Percentiles rank a stretch among this genome's conserved stretches.
phyloP scores from a whole-genome alignment of 1,140 invertebrate species.

The Sycophila sp. region DNA sequence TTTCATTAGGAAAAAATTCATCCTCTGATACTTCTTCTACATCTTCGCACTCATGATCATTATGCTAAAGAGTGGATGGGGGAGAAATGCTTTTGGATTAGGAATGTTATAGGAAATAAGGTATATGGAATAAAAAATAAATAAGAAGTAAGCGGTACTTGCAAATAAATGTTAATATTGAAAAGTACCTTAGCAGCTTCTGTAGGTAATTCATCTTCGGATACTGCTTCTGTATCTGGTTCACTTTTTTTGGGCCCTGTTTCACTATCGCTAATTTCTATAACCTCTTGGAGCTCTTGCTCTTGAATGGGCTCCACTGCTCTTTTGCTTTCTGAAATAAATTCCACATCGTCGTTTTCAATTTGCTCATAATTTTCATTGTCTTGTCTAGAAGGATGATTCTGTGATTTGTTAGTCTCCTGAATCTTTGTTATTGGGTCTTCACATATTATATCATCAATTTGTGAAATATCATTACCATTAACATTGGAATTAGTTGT shows the following conservation, averaged over 20 bases:
- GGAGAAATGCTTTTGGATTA: constrained; percentile 19
- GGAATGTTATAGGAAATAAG: not conserved
- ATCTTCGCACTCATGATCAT: constrained; percentile 41
- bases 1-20: constrained; percentile 44
- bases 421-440: constrained; percentile 42
- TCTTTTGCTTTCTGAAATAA: constrained; percentile 43
- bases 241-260: constrained; percentile 58
- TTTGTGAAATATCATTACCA: constrained; percentile 8
- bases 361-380: constrained; percentile 30
- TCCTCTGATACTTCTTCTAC: constrained; percentile 49
- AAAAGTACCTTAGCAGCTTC: constrained; percentile 60
- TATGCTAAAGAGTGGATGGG: constrained; percentile 28
- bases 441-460: constrained; percentile 44
- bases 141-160: not conserved
- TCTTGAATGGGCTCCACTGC: no score
- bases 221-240: constrained; percentile 76
- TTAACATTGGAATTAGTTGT: not conserved
- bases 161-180: not conserved
- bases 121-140: constrained; percentile 1
- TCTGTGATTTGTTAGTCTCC: constrained; percentile 32
- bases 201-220: constrained; percentile 73
- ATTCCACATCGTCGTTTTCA: constrained; percentile 30
- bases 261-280: constrained; percentile 45
- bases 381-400: constrained; percentile 7
- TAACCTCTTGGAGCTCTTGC: constrained; percentile 41